Evolutionary conservation across 2,113 vertebrate species (phyloP), one percentile per base, ranked within the genome.

Genomic region (Megaceryle torquata): DNA sequence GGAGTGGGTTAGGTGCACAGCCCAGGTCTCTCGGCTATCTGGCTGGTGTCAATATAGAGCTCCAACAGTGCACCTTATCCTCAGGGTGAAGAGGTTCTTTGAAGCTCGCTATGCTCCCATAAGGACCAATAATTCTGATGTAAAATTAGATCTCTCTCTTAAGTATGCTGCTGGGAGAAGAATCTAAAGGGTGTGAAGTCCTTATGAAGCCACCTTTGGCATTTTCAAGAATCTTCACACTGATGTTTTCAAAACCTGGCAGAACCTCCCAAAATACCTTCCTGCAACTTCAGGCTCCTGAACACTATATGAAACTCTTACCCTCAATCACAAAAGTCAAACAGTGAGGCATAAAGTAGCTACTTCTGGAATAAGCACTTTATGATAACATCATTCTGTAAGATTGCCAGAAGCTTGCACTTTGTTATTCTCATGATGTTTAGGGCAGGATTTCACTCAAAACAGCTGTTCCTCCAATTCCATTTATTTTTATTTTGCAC

Each of bases 401-500:
- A 93, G 48, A 76, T 13, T 93, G 80, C 63, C 80, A 90, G 72
- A 83, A 44, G 37, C 13, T 83, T 90, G 33, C 35, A 25, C 51
- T 92, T 31, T n/a, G 81, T 41, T 83, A 77, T 80, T 89, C 72
- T 92, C 31, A 82, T 69, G 48, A 72, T 82, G 15, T 53, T 82
- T 91, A 26, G 26, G 75, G 53, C 72, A 94, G 60, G 41, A 88
- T 76, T 96, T 93, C 69, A 92, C 63, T 74, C 69, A 86, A 91
- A 84, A 54, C 59, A 93, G 56, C 48, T 91, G 57, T 20, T 93
- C 44, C 35, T 91, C 69, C 5, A 3, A 41, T 86, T 61, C 44
- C 6, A 56, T 72, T 91, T 78, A 35, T 91, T 91, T 91, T 92
- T 86, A 26, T 84, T 96, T 86, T 75, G 22, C 29, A 29, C 7